Evolutionary conservation across 2,888 invertebrate species (phyloP), one percentile per base, ranked within the genome.

Genomic region (Nomada hirtipes): DNA sequence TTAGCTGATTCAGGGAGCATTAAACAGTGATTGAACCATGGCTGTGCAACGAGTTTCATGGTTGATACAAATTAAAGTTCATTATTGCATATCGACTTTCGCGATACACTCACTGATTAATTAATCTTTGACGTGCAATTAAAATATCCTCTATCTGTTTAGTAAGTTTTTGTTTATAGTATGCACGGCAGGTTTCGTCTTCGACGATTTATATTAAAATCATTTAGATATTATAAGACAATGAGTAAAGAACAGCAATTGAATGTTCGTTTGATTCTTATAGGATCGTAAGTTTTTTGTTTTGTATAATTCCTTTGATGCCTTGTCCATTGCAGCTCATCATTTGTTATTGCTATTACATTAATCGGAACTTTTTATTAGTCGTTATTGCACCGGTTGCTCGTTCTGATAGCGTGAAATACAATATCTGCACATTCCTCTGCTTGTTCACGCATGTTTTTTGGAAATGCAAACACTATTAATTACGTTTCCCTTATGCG

Each of bases 11-110:
- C 77, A n/a, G 36, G 53, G 52, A 72, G 52, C 67, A 23, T 78
- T 80, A 80, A 80, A 80, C 63, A 61, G 44, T 78, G 79, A 78
- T 80, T 80, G 79, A 78, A 80, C 65, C 59, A 52, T 53, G 70
- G 64, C 64, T 77, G 23, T 36, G 20, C 52, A n/a, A 15, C 15
- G 53, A 44, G 59, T 60, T 76, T 50, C 47, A 76, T 69, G 55
- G 63, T 29, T 64, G 23, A 29, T 77, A 29, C 13, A 53, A 70
- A 79, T 77, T 59, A 47, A 70, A 20, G 42, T 50, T 65, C 42
- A 23, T 18, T 26, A 18, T 26, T 10, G 44, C 20, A 11, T 18
- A 15, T 0, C 50, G 20, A 20, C 47, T n/a, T 36, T 74, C 42
- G 13, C 7, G 10, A n/a, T 59, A 47, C 36, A 44, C 36, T 36